Conservation (phyloP, 1,140 invertebrate genomes). For the Platorchestia sp. region DNA sequence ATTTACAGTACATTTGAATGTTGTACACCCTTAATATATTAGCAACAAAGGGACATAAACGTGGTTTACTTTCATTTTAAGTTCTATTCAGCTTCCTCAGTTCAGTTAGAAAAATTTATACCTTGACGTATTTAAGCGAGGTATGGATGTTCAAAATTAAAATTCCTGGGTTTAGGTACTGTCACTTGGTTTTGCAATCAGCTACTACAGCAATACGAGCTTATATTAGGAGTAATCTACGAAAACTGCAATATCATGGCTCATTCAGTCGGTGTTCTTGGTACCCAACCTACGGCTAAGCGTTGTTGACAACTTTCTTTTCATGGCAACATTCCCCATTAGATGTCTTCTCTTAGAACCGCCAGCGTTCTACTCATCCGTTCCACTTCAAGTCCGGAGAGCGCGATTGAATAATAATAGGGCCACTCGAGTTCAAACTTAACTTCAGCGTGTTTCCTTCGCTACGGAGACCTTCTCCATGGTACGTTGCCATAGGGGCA, state of each 20-base stretch:
- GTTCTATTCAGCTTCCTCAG: background rate
- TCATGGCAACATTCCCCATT: background rate
- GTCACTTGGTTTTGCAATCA: background rate
- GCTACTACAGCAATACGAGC: background rate
- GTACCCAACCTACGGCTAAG: background rate
- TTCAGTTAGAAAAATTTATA: background rate
- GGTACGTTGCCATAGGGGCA: constrained; percentile 8
- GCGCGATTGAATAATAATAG: constrained; percentile 37
- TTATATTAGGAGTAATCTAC: background rate
- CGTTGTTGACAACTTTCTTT: background rate
- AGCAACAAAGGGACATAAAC: background rate
- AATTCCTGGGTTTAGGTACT: background rate
- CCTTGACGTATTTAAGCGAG: background rate
- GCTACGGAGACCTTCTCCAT: background rate
- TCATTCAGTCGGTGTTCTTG: background rate
- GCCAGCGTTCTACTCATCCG: background rate
- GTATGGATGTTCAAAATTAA: background rate
- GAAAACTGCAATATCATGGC: background rate
- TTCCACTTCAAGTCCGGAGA: background rate
- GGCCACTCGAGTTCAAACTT: background rate
- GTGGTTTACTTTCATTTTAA: background rate
- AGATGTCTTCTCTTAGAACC: background rate
- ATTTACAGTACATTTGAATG: background rate
- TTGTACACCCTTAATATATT: background rate
- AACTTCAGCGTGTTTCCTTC: background rate